A percentile compares a stretch with the other conserved stretches of the same genome.
phyloP scores from a whole-genome alignment of 2,888 invertebrate genomes.

The Oxytorus armatus region DNA sequence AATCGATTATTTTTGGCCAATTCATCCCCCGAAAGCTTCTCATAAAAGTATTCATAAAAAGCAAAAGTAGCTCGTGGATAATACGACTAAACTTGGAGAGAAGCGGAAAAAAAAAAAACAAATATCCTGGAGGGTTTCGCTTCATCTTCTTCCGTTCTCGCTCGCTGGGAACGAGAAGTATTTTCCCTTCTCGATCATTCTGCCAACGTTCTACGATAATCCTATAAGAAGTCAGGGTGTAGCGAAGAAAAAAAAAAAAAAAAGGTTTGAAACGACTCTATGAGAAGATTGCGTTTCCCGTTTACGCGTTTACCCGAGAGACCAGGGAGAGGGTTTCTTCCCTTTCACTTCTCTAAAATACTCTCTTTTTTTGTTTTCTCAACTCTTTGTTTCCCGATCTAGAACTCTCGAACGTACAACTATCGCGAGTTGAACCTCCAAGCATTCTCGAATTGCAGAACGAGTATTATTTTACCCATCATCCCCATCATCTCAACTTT shows the following conservation, averaged over 20 bases:
- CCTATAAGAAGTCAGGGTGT: conserved; percentile 43
- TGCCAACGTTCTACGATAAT: conserved; percentile 50
- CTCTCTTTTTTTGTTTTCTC: conserved; percentile 20
- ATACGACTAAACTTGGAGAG: too few relatives aligned
- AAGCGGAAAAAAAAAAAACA: neutral
- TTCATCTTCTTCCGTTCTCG: neutral
- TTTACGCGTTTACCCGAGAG: conserved; percentile 49
- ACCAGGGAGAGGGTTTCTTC: conserved; percentile 7
- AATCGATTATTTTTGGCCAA: too few relatives aligned
- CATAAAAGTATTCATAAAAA: too few relatives aligned
- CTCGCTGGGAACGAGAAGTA: neutral
- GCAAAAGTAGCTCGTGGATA: too few relatives aligned
- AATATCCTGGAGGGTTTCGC: neutral
- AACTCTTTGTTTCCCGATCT: conserved; percentile 4
- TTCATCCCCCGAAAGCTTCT: too few relatives aligned
- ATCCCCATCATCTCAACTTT: conserved; percentile 17
- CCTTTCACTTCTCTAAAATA: conserved; percentile 12
- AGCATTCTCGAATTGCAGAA: conserved; percentile 55
- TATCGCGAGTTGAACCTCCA: conserved; percentile 39
- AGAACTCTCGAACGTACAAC: conserved; percentile 36
- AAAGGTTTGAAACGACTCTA: conserved; percentile 33
- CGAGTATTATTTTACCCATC: conserved; percentile 33
- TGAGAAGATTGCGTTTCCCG: conserved; percentile 60
- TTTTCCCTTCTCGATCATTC: conserved; percentile 47
- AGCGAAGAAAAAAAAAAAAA: conserved; percentile 32